Base-by-base conservation (phyloP, 2,113 vertebrate species). In the Hippocampus zosterae region DNA sequence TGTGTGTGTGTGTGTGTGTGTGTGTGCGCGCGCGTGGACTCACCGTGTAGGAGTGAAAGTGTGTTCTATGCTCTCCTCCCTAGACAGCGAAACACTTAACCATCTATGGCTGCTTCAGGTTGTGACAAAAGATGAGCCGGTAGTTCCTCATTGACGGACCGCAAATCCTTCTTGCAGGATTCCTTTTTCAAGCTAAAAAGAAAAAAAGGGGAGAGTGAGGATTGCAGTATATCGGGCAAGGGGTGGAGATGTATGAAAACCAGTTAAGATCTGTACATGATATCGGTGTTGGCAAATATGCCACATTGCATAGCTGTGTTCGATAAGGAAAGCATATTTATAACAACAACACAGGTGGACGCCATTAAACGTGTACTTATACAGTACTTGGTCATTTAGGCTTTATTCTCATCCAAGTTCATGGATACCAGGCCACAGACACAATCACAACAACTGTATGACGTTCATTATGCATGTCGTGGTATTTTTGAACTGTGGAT, bases 121-220 rank as follows among this genome's bases (percentile, higher is more conserved):
- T 99, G 93, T 99, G 97, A 93, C 97, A 99, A 92, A 99, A 99
- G 96, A 99, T 99, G 91, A 99, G 95, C 96, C 97, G 95, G 93
- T 99, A 99, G 96, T 99, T 99, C 97, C 97, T 98, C 97, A 99
- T 99, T 99, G 96, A 99, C 96, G 90, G 95, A 96, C 93, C 92
- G 92, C 95, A 93, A 95, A 98, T 97, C 93, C 94, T 85, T 89
- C 94, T 92, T 69, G 81, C 95, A 98, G 96, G 95, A 96, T 94
- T 92, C 95, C 92, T 91, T 93, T 92, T 92, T 94, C 63, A n/a
- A 91, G 70, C 85, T 89, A 69, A 69, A 69, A 74, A 44, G 69
- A 19, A 76, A 46, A 72, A 19, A 8, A 61, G 44, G 62, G 15
- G 41, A 3, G 25, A 40, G 21, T 1, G 23, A 37, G 19, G 52